A percentile compares a stretch with the other conserved stretches of the same genome.
phyloP scores from a whole-genome alignment of 2,888 invertebrate species.

The Tetramorium bicarinatum region DNA sequence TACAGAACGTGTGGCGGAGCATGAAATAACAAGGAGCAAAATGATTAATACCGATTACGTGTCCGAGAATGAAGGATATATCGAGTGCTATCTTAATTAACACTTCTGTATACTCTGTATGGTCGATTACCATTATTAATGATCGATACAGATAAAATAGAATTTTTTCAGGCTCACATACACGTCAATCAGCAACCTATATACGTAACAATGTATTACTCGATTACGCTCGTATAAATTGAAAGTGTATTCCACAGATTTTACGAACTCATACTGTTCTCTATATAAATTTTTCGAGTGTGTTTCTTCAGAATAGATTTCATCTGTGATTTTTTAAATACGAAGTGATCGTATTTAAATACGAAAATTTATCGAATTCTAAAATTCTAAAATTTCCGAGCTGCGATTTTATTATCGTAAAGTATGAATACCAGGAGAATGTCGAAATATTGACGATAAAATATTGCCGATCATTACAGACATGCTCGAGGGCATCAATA shows the following conservation, averaged over 20 bases:
- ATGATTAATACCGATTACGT: conserved; percentile 41
- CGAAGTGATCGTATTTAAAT: too few relatives aligned
- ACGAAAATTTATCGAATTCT: not conserved
- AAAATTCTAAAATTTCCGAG: not conserved
- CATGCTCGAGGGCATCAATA: not conserved
- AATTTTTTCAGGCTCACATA: not conserved
- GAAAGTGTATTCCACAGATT: not conserved
- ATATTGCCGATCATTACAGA: not conserved
- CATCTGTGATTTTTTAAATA: not conserved
- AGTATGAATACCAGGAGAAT: not conserved
- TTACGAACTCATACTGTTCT: not conserved
- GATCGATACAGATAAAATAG: conserved; percentile 6
- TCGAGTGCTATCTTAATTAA: conserved; percentile 35
- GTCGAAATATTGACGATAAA: not conserved
- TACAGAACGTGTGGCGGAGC: not conserved
- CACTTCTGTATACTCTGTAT: not conserved
- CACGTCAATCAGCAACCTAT: not conserved
- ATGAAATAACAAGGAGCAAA: conserved; percentile 42
- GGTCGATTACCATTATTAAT: conserved; percentile 34
- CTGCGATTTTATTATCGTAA: not conserved
- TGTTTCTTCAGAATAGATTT: not conserved
- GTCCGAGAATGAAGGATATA: conserved; percentile 20
- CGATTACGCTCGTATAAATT: not conserved
- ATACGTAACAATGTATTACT: not conserved
- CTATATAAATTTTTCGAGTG: not conserved